These are phyloP conservation scores for Drosophila putrida DNA, from an alignment of 2,888 invertebrate genomes.

Conservation along the genomic window DNA sequence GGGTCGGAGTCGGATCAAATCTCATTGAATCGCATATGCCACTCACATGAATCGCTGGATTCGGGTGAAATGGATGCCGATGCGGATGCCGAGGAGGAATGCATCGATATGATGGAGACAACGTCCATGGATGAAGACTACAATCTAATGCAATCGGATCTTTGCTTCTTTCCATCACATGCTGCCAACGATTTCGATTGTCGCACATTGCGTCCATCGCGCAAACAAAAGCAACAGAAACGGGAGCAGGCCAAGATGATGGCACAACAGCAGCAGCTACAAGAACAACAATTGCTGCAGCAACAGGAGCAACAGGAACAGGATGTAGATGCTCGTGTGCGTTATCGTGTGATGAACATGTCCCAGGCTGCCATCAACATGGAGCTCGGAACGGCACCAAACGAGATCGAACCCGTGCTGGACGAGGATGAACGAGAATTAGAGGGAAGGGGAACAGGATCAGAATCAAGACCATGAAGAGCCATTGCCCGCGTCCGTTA, in stretches of 20 bases:
- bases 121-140: constrained; percentile 85
- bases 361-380: constrained; percentile 77
- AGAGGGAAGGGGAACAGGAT: constrained; percentile 21
- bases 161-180: constrained; percentile 82
- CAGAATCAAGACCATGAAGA: background rate
- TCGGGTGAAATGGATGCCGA: constrained; percentile 88
- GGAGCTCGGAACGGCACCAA: constrained; percentile 58
- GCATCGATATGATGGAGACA: constrained; percentile 85
- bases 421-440: constrained; percentile 33
- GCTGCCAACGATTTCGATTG: constrained; percentile 79
- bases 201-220: constrained; percentile 81
- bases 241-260: constrained; percentile 46
- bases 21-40: constrained; percentile 85
- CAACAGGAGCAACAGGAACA: constrained; percentile 47
- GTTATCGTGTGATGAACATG: constrained; percentile 82
- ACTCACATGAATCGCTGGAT: constrained; percentile 91
- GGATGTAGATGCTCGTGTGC: constrained; percentile 64
- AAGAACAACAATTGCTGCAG: constrained; percentile 57
- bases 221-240: constrained; percentile 77
- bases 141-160: constrained; percentile 83
- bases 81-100: constrained; percentile 87
- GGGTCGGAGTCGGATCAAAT: constrained; percentile 86
- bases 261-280: constrained; percentile 44
- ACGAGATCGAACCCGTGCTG: constrained; percentile 55
- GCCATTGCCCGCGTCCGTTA: constrained; percentile 5